phyloP scores from a whole-genome alignment of 2,797 vertebrate genomes.

The Spatula versicolor region DNA sequence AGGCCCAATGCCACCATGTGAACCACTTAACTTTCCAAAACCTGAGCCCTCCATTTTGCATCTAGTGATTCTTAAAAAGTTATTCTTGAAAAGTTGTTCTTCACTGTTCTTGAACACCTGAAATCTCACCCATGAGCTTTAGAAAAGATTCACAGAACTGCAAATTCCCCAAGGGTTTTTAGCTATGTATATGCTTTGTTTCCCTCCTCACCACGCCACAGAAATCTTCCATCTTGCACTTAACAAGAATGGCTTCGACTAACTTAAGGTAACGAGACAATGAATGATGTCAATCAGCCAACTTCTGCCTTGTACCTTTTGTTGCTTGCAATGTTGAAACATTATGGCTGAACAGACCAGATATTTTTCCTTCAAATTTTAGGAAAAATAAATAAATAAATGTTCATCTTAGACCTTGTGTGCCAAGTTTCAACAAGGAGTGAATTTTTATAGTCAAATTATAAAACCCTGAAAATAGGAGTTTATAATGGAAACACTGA shows the following conservation, averaged over 20 bases:
- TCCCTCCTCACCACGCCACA: background rate
- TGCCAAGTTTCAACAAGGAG: conserved; percentile 73
- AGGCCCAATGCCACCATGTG: background rate
- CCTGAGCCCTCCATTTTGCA: background rate
- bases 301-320: background rate
- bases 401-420: conserved; percentile 63
- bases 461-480: conserved; percentile 79
- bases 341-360: conserved; percentile 13
- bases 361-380: conserved; percentile 21
- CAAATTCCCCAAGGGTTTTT: background rate
- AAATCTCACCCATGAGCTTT: accelerated
- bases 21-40: background rate
- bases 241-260: background rate
- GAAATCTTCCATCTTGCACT: background rate
- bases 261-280: background rate
- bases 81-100: background rate
- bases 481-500: conserved; percentile 81
- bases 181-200: accelerated
- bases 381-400: background rate
- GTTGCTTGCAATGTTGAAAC: background rate
- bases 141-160: background rate
- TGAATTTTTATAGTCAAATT: conserved; percentile 82
- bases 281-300: background rate
- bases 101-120: background rate
- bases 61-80: background rate